Base-by-base conservation (phyloP, 2,888 invertebrate species). In the Lithosia quadra region DNA sequence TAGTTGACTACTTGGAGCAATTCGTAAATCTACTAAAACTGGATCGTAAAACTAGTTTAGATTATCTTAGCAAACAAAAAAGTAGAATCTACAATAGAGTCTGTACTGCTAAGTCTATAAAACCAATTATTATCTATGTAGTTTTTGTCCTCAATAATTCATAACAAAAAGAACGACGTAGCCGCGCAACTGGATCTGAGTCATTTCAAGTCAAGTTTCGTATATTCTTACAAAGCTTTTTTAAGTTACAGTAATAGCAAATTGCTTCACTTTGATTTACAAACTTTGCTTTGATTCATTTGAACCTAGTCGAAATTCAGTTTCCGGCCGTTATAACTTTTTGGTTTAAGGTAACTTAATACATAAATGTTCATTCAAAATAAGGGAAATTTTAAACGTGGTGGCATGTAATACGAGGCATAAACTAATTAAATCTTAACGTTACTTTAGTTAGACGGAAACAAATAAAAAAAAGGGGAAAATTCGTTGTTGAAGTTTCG, bases 181-280 rank as follows among this genome's bases (percentile, higher is more conserved):
- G 33, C 10, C 2, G 15, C 33, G 39, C 39, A 15, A 15, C 21
- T 49, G 22, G 34, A 59, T 59, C 11, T 53, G 34, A 53, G 33
- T 59, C 33, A 49, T 10, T 71, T 71, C 64, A 67, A 62, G 39
- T 65, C 33, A 34, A 36, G 15, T 66, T 66, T 73, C 61, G 18
- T 34, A 59, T 66, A 61, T 64, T 67, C 49, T 64, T 55, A 33
- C 57, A 33, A 64, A 65, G 39, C 61, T 33, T 55, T 57, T 28
- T 71, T 67, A 71, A 73, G 28, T 68, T 73, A 66, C 18, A 61
- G 13, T 71, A 69, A 76, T 71, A 68, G 57, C 56, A 68, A 68
- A 65, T 67, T 21, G 67, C 65, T 56, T 22, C 24, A 21, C 55
- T 56, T 56, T 56, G 55, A 22, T 56, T 21, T 13, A 22, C 10